Conservation (phyloP, 2,888 invertebrate genomes). For the Trypoxylon attenuatum region DNA sequence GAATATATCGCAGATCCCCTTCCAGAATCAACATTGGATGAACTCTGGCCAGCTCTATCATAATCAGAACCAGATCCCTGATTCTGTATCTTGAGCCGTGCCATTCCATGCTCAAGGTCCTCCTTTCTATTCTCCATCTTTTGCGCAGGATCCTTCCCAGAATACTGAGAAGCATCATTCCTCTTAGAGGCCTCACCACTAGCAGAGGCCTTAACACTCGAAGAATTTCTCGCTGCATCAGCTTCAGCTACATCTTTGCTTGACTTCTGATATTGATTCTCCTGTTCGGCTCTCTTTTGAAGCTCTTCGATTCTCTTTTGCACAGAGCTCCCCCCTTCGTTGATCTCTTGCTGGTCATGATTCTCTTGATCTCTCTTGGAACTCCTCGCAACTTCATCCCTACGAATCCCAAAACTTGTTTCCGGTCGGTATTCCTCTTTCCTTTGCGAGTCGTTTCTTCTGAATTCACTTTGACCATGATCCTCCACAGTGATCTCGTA, state of each 20-base stretch:
- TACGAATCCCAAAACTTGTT: constrained; percentile 67
- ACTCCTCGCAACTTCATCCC: constrained; percentile 58
- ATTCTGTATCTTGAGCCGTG: constrained; percentile 69
- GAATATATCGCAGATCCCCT: constrained; percentile 88
- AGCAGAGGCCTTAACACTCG: constrained; percentile 41
- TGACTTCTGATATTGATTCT: constrained; percentile 43
- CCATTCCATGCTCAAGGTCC: constrained; percentile 67
- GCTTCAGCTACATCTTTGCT: constrained; percentile 55
- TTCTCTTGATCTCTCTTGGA: constrained; percentile 62
- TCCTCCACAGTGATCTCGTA: constrained; percentile 70
- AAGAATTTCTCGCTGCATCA: constrained; percentile 36
- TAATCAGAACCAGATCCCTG: constrained; percentile 78
- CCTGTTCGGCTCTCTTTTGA: constrained; percentile 63
- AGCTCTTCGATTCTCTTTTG: constrained; percentile 66
- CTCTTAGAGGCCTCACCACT: constrained; percentile 54
- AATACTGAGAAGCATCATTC: constrained; percentile 46
- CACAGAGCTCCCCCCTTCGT: constrained; percentile 46
- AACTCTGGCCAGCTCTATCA: constrained; percentile 84
- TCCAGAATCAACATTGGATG: constrained; percentile 86
- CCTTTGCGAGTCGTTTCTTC: constrained; percentile 61
- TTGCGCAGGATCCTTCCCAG: constrained; percentile 33
- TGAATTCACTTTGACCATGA: constrained; percentile 52
- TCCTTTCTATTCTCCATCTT: constrained; percentile 64
- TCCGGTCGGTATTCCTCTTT: constrained; percentile 67
- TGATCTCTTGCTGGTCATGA: constrained; percentile 35